A percentile compares a stretch with the other conserved stretches of the same genome.
These are phyloP conservation scores for Gallinago media DNA, from an alignment of 2,113 vertebrate genomes.

Conservation along the genomic window DNA sequence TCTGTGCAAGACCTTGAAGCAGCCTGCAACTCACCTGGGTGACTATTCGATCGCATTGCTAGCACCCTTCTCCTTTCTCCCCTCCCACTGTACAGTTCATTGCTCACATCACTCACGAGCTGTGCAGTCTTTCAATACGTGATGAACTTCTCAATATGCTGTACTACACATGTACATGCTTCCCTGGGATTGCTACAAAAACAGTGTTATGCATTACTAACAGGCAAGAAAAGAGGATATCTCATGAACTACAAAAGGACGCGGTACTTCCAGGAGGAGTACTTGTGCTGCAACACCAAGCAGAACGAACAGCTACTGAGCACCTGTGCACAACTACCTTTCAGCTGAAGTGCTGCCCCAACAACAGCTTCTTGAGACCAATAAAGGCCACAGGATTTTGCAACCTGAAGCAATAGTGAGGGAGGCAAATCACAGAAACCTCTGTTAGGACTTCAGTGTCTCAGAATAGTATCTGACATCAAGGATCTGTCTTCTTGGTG, in stretches of 20 bases:
- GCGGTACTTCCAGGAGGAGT: neutral
- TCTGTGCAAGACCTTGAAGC: neutral
- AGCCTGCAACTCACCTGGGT: neutral
- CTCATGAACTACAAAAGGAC: neutral
- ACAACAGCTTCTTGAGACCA: neutral
- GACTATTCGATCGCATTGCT: neutral
- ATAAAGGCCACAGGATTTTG: neutral
- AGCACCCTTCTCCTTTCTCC: neutral
- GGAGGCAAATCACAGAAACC: neutral
- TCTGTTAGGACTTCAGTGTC: neutral
- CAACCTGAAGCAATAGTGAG: neutral
- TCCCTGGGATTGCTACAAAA: neutral
- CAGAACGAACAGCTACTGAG: neutral
- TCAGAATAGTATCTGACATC: neutral
- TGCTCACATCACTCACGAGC: neutral
- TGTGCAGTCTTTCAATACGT: neutral
- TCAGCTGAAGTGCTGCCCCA: neutral
- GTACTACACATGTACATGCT: neutral
- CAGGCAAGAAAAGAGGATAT: neutral
- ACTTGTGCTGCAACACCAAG: rapidly evolving
- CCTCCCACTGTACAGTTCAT: neutral
- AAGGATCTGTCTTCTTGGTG: neutral
- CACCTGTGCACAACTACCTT: neutral
- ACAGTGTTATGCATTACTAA: neutral
- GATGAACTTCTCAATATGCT: neutral